A percentile compares a stretch with the other conserved stretches of the same genome.
These are phyloP conservation scores for Bovichtus diacanthus DNA, from an alignment of 2,797 vertebrate genomes.

Conservation along the genomic window DNA sequence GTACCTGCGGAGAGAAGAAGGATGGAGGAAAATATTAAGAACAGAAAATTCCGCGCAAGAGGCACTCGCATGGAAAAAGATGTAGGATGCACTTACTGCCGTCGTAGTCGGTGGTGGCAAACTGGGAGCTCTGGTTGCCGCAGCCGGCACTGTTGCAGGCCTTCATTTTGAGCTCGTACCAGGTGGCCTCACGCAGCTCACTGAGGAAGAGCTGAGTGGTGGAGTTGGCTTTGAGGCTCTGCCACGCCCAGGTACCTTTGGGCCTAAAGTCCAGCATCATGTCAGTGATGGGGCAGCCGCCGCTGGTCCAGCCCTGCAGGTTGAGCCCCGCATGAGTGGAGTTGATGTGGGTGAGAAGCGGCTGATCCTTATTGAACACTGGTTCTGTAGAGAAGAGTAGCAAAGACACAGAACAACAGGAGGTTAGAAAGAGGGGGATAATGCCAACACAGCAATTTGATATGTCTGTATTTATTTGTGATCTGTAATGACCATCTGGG, in stretches of 20 bases:
- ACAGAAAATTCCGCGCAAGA: not conserved
- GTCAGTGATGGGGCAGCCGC: slow-evolving; percentile 96
- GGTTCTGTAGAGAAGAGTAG: slow-evolving; percentile 83
- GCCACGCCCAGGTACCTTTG: slow-evolving; percentile 98
- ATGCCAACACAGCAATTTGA: not conserved
- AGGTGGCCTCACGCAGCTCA: slow-evolving; percentile 95
- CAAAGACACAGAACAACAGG: not conserved
- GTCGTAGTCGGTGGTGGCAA: slow-evolving; percentile 96
- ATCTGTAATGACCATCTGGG: not conserved
- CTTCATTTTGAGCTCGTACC: slow-evolving; percentile 99
- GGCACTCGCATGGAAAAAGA: not conserved
- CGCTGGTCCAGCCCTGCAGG: slow-evolving; percentile 97
- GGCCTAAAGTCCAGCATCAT: slow-evolving; percentile 95
- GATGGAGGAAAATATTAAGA: not conserved
- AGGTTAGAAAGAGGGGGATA: not conserved
- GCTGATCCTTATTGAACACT: slow-evolving; percentile 98
- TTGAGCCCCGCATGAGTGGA: slow-evolving; percentile 96
- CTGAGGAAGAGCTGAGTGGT: slow-evolving; percentile 94
- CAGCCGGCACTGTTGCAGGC: slow-evolving; percentile 98
- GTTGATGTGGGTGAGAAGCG: slow-evolving; percentile 98
- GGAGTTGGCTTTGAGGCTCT: slow-evolving; percentile 93
- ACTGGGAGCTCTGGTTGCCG: slow-evolving; percentile 95
- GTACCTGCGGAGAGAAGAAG: slow-evolving; percentile 85
- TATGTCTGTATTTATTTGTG: not conserved
- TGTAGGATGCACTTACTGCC: slow-evolving; percentile 91